These are phyloP conservation scores for Lethocerus indicus DNA, from an alignment of 1,140 invertebrate species.

Conservation along the genomic window DNA sequence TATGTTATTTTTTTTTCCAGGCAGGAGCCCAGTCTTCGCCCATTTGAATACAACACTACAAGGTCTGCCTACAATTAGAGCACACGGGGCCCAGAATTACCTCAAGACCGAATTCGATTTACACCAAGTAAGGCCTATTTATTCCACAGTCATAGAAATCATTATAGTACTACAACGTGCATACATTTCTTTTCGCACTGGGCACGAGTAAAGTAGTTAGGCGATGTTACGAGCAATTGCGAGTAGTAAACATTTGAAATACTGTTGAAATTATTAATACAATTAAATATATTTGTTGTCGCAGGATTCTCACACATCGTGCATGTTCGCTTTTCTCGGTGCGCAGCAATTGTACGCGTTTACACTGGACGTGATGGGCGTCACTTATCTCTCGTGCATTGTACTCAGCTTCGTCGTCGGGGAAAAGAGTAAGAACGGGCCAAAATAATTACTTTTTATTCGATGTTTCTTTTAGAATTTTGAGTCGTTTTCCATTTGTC, in stretches of 20 bases:
- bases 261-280: too few relatives aligned
- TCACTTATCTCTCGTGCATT: slow-evolving; percentile 1
- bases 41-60: slow-evolving; percentile 75
- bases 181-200: background rate
- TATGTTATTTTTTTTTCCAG: slow-evolving; percentile 25
- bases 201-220: background rate
- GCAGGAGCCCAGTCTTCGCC: slow-evolving; percentile 65
- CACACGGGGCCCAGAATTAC: slow-evolving; percentile 58
- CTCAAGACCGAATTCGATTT: slow-evolving; percentile 65
- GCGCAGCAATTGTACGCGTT: slow-evolving; percentile 5
- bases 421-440: slow-evolving; percentile 24
- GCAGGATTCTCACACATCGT: slow-evolving; percentile 20
- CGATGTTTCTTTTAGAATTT: background rate
- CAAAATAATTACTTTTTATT: background rate
- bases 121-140: slow-evolving; percentile 34
- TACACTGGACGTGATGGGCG: slow-evolving; percentile 3
- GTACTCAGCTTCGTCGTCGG: slow-evolving; percentile 31
- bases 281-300: too few relatives aligned
- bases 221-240: too few relatives aligned
- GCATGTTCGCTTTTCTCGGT: slow-evolving; percentile 18
- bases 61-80: slow-evolving; percentile 74
- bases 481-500: too few relatives aligned
- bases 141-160: too few relatives aligned
- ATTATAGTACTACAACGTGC: too few relatives aligned
- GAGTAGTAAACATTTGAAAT: too few relatives aligned